These are phyloP conservation scores for Spheniscus humboldti DNA, from an alignment of 2,797 vertebrate species.

Conservation along the genomic window DNA sequence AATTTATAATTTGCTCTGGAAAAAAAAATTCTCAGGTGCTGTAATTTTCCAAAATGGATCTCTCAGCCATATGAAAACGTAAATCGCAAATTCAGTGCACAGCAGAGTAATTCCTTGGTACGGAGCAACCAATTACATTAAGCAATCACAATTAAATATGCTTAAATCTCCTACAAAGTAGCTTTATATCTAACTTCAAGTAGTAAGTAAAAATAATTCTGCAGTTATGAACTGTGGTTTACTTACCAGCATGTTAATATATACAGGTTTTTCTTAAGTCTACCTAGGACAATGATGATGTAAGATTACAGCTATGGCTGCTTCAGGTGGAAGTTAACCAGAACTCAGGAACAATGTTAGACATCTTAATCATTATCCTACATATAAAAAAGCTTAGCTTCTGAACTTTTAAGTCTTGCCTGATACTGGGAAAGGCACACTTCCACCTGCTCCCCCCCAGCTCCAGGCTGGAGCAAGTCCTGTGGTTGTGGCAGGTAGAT, in stretches of 20 bases:
- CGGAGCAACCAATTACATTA: not conserved
- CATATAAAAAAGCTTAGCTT: not conserved
- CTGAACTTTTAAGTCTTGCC: not conserved
- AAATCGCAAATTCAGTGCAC: not conserved
- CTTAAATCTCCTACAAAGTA: not conserved
- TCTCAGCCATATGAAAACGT: conserved; percentile 17
- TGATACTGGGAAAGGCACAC: not conserved
- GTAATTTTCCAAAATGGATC: not conserved
- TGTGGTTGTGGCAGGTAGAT: not conserved
- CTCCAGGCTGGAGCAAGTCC: not conserved
- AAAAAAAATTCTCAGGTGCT: not conserved
- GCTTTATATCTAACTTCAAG: not conserved
- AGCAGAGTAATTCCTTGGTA: not conserved
- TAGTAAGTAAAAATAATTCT: not conserved
- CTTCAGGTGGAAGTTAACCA: not conserved
- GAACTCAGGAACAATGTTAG: not conserved
- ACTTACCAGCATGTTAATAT: not conserved
- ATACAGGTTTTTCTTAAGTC: not conserved
- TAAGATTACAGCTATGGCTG: not conserved
- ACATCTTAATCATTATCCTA: not conserved
- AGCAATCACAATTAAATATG: conserved; percentile 14
- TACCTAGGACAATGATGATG: not conserved
- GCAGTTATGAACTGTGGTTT: not conserved
- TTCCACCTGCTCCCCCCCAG: not conserved
- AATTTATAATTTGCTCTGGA: not conserved